A percentile compares a stretch with the other conserved stretches of the same genome.
These are phyloP conservation scores for Thunnus albacares DNA, from an alignment of 2,797 vertebrate species.

Conservation along the genomic window DNA sequence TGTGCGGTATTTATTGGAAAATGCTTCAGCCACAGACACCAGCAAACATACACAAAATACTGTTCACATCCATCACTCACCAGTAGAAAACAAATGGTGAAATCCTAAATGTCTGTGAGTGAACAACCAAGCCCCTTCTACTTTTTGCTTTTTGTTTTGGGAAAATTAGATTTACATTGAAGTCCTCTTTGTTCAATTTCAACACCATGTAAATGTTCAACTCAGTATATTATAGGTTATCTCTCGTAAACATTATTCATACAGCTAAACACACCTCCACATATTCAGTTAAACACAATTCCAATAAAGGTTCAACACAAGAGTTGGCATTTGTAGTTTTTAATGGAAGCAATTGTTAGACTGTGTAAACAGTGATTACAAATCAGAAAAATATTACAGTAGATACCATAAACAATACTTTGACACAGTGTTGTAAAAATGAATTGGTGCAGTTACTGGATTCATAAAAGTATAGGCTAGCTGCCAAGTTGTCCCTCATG, in stretches of 20 bases:
- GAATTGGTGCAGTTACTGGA: background rate
- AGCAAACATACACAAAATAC: background rate
- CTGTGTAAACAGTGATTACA: background rate
- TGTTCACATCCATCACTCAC: slow-evolving; percentile 13
- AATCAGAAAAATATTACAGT: background rate
- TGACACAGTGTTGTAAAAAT: background rate
- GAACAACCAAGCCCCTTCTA: background rate
- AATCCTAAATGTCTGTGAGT: slow-evolving; percentile 12
- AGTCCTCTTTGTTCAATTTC: background rate
- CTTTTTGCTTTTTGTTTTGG: slow-evolving; percentile 11
- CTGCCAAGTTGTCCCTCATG: too few species aligned
- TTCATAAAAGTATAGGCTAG: too few species aligned
- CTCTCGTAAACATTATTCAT: background rate
- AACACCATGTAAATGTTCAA: slow-evolving; percentile 3
- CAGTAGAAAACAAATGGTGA: background rate
- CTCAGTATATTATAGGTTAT: background rate
- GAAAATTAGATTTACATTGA: background rate
- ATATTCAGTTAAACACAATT: background rate
- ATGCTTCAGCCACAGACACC: slow-evolving; percentile 26
- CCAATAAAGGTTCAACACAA: background rate
- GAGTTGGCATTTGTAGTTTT: background rate
- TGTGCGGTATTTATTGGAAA: slow-evolving; percentile 36
- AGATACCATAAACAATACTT: background rate
- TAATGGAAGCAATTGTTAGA: background rate
- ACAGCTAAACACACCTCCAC: background rate